Percentiles rank a stretch among this genome's conserved stretches.
Evolutionary conservation across 2,113 vertebrate species (phyloP).

Genomic region (Psammodynastes pulverulentus): DNA sequence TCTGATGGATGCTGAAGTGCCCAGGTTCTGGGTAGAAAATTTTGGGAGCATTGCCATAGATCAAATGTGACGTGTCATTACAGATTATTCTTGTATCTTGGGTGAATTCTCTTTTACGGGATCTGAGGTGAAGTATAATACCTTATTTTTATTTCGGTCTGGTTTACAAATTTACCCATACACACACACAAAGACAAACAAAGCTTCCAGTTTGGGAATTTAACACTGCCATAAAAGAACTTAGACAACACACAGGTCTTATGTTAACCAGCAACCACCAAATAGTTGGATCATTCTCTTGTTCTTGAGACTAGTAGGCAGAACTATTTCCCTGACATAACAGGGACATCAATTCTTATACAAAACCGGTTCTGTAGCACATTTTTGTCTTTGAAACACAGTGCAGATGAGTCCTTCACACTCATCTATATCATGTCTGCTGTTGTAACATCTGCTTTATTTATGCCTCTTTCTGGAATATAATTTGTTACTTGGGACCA

Average conservation of each 20-base stretch:
- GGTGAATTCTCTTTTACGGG: slow-evolving; percentile 16
- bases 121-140: slow-evolving; percentile 29
- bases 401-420: slow-evolving; percentile 27
- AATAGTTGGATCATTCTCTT: slow-evolving; percentile 48
- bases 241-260: background rate
- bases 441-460: slow-evolving; percentile 21
- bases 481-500: slow-evolving; percentile 39
- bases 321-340: slow-evolving; percentile 28
- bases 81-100: slow-evolving; percentile 13
- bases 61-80: slow-evolving; percentile 43
- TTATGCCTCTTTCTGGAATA: slow-evolving; percentile 38
- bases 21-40: slow-evolving; percentile 13
- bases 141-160: background rate
- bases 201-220: background rate
- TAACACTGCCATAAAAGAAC: slow-evolving; percentile 11
- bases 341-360: background rate
- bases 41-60: slow-evolving; percentile 33
- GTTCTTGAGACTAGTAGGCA: slow-evolving; percentile 32
- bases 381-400: background rate
- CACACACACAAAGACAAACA: background rate
- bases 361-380: background rate
- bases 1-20: background rate
- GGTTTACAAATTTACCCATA: background rate
- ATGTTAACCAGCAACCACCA: slow-evolving; percentile 15
- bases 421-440: slow-evolving; percentile 49